Percentiles rank a stretch among this genome's conserved stretches.
These are phyloP conservation scores for Gastrophysa polygoni DNA, from an alignment of 2,888 invertebrate species.

Conservation along the genomic window DNA sequence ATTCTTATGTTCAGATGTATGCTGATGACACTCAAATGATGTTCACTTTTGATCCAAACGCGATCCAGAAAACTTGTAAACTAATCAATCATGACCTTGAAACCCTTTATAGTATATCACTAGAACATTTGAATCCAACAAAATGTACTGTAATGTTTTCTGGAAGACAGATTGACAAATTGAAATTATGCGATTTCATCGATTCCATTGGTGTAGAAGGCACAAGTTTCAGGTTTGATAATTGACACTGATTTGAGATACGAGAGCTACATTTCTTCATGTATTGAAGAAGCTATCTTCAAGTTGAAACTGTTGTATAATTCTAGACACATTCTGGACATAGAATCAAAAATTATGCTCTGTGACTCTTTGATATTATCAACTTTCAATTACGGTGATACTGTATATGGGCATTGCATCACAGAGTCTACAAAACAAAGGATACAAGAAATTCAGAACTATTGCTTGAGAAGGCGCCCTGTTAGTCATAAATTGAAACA, in stretches of 20 bases:
- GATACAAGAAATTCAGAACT: neutral
- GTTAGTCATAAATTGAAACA: too few relatives aligned
- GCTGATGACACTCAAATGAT: neutral
- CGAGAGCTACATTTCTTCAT: too few relatives aligned
- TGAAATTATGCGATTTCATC: neutral
- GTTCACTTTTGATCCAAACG: neutral
- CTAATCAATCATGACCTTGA: constrained; percentile 3
- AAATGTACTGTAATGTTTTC: neutral
- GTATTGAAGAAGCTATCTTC: too few relatives aligned
- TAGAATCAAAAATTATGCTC: too few relatives aligned
- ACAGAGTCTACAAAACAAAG: neutral
- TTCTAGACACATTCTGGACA: too few relatives aligned
- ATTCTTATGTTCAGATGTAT: too few relatives aligned
- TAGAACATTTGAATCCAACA: too few relatives aligned
- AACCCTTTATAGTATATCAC: neutral
- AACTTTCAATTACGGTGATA: neutral
- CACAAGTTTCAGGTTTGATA: too few relatives aligned
- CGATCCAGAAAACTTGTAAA: neutral
- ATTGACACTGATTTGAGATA: too few relatives aligned
- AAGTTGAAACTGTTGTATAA: too few relatives aligned
- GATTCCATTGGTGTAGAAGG: too few relatives aligned
- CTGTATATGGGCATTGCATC: neutral
- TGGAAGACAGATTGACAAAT: neutral
- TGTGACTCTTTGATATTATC: too few relatives aligned
- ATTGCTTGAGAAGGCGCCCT: neutral